phyloP scores from a whole-genome alignment of 2,797 vertebrate species.

The Sebastes trivittatus region DNA sequence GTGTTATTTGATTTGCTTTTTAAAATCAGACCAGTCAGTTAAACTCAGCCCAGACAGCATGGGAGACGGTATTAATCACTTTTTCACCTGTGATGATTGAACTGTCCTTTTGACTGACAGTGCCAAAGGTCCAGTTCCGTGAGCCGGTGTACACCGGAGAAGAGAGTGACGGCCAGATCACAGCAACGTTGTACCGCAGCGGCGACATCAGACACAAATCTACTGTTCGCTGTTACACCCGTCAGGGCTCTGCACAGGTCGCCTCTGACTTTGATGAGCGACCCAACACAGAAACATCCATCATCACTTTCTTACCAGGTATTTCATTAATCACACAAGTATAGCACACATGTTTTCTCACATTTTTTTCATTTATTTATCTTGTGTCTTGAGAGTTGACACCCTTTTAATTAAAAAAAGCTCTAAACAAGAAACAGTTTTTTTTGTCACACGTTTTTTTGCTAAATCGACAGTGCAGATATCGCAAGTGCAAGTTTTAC shows the following conservation, averaged over 20 bases:
- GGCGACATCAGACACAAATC: slow-evolving; percentile 88
- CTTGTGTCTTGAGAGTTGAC: background rate
- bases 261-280: slow-evolving; percentile 92
- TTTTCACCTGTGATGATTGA: slow-evolving; percentile 3
- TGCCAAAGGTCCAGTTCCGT: slow-evolving; percentile 93
- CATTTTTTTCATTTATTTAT: background rate
- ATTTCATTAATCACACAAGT: slow-evolving; percentile 32
- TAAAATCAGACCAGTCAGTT: background rate
- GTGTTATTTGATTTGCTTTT: slow-evolving; percentile 1
- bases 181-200: slow-evolving; percentile 83
- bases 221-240: slow-evolving; percentile 91
- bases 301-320: slow-evolving; percentile 91
- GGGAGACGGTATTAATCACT: background rate
- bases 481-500: slow-evolving; percentile 3
- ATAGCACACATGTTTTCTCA: background rate
- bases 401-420: slow-evolving; percentile 33
- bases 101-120: slow-evolving; percentile 65
- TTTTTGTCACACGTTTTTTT: slow-evolving; percentile 8
- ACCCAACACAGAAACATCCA: slow-evolving; percentile 90
- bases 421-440: background rate
- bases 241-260: slow-evolving; percentile 93
- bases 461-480: slow-evolving; percentile 6
- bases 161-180: slow-evolving; percentile 86
- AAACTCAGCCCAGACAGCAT: background rate
- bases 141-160: slow-evolving; percentile 82